Evolutionary conservation across 2,888 invertebrate genomes (phyloP).

Genomic region (Harmothoe impar): DNA sequence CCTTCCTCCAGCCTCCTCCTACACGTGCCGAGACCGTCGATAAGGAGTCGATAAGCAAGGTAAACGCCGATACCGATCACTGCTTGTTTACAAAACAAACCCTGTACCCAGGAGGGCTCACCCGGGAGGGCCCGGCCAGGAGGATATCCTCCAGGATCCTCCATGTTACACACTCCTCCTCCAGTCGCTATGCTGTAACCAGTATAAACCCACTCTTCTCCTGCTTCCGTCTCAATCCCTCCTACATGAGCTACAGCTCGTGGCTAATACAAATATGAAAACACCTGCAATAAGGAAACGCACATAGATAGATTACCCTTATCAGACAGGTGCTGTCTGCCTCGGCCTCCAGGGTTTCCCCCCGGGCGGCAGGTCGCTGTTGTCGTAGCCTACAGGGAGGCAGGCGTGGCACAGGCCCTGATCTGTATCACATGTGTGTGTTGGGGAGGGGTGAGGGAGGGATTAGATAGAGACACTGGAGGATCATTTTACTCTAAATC

Average conservation of each 20-base stretch:
- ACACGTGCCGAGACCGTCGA: conserved; percentile 4
- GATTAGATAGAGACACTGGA: neutral
- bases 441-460: too few species aligned
- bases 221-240: neutral
- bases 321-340: too few species aligned
- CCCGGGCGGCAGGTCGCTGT: neutral
- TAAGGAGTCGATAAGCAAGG: conserved; percentile 58
- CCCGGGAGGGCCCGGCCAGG: too few species aligned
- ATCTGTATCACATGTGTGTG: neutral
- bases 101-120: neutral
- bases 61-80: conserved; percentile 58
- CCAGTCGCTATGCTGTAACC: neutral
- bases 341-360: neutral
- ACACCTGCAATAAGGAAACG: too few species aligned
- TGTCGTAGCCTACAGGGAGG: neutral
- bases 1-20: neutral
- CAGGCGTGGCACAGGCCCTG: neutral
- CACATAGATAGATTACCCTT: too few species aligned
- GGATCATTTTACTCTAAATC: conserved; percentile 1
- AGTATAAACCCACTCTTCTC: neutral
- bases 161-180: neutral
- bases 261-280: too few species aligned
- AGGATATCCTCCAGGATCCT: conserved; percentile 7
- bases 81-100: conserved; percentile 65
- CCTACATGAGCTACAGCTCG: too few species aligned